phyloP scores from a whole-genome alignment of 2,797 vertebrate species.

The Pseudochaenichthys georgianus region DNA sequence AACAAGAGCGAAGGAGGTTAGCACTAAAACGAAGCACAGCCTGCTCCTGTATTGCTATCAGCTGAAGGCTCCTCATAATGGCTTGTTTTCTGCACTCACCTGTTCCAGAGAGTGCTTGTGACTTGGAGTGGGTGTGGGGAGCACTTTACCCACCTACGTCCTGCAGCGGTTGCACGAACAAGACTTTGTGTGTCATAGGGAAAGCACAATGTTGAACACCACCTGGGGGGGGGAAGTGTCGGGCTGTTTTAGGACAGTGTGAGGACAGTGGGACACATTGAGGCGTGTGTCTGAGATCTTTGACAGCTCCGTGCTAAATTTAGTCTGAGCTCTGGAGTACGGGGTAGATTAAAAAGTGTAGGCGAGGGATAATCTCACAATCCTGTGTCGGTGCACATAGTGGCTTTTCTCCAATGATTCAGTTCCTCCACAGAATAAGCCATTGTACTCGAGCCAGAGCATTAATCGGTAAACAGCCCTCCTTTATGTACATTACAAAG shows the following conservation, averaged over 20 bases:
- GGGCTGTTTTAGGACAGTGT: conserved; percentile 20
- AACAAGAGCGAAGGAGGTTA: neutral
- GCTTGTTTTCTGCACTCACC: conserved; percentile 12
- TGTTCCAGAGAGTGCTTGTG: conserved; percentile 26
- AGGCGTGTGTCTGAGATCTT: conserved; percentile 52
- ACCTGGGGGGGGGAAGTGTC: conserved; percentile 4
- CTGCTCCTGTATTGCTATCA: neutral
- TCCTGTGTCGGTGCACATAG: conserved; percentile 47
- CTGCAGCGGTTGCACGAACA: neutral
- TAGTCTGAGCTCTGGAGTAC: conserved; percentile 74
- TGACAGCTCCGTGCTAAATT: conserved; percentile 75
- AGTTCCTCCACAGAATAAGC: conserved; percentile 13
- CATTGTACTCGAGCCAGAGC: conserved; percentile 1
- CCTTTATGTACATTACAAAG: neutral
- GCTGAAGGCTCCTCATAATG: conserved; percentile 11
- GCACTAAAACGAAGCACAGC: neutral
- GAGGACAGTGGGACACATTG: conserved; percentile 34
- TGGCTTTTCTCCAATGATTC: conserved; percentile 45
- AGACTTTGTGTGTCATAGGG: neutral
- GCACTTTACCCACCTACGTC: conserved; percentile 17
- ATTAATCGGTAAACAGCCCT: neutral
- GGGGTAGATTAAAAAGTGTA: conserved; percentile 76
- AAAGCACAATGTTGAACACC: conserved; percentile 7
- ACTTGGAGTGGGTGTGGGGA: conserved; percentile 20
- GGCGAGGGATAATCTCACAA: conserved; percentile 78